These are phyloP conservation scores for Melinopterus prodromus DNA, from an alignment of 2,888 invertebrate genomes.

Conservation along the genomic window DNA sequence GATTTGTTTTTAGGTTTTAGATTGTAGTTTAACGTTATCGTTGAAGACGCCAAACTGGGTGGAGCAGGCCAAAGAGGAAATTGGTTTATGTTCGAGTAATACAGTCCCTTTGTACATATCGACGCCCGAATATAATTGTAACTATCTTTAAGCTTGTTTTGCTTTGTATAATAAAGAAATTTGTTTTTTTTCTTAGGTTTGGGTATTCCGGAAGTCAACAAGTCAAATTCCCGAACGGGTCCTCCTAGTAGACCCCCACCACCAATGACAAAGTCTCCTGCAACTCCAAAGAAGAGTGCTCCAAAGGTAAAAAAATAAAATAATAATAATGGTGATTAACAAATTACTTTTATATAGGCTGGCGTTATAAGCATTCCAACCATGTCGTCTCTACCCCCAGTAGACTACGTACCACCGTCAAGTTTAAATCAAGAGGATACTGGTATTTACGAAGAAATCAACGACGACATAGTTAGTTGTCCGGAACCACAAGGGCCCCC, in stretches of 20 bases:
- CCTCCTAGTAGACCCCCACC: constrained; percentile 66
- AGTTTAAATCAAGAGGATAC: constrained; percentile 51
- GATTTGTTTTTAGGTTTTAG: constrained; percentile 68
- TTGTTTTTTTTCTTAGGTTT: constrained; percentile 54
- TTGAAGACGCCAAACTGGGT: constrained; percentile 90
- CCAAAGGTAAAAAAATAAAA: constrained; percentile 47
- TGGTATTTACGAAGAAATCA: constrained; percentile 68
- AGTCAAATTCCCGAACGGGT: constrained; percentile 49
- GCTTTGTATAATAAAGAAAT: neutral
- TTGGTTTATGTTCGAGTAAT: constrained; percentile 84
- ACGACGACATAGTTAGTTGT: constrained; percentile 58
- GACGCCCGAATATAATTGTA: constrained; percentile 59
- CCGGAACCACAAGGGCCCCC: constrained; percentile 70
- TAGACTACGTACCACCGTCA: constrained; percentile 43
- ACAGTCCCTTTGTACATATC: constrained; percentile 75
- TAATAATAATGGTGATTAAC: constrained; percentile 13
- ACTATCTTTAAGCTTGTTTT: constrained; percentile 40
- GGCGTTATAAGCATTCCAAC: constrained; percentile 64
- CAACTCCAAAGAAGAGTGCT: constrained; percentile 58
- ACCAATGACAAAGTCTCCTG: constrained; percentile 62
- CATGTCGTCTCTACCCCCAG: constrained; percentile 12
- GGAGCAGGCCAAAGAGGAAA: constrained; percentile 81
- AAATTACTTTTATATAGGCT: constrained; percentile 50
- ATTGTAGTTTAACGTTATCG: constrained; percentile 72
- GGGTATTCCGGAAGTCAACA: constrained; percentile 63